Conservation (phyloP, 2,113 vertebrate genomes). For the Anarhynchus alexandrinus region DNA sequence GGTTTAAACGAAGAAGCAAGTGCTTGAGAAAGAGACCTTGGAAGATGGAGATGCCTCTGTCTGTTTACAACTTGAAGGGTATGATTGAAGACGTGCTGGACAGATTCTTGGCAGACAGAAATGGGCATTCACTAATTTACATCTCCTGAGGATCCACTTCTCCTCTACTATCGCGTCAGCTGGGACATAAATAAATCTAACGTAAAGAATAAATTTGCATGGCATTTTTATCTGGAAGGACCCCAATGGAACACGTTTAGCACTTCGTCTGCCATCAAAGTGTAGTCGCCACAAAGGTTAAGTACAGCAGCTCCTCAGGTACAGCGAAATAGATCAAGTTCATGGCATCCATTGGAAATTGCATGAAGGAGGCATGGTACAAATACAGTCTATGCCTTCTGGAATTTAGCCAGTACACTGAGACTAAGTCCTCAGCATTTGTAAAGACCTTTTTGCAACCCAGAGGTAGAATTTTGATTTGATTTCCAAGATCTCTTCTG, state of each 20-base stretch:
- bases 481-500: neutral
- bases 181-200: neutral
- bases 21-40: neutral
- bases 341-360: neutral
- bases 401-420: neutral
- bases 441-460: neutral
- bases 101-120: neutral
- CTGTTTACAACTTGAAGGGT: neutral
- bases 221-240: neutral
- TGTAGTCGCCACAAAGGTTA: accelerated
- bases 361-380: neutral
- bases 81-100: neutral
- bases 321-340: neutral
- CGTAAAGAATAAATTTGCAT: neutral
- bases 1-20: neutral
- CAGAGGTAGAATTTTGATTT: neutral
- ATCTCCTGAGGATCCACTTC: neutral
- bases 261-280: neutral
- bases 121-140: neutral
- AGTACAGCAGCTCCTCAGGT: neutral
- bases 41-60: neutral
- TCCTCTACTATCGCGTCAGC: neutral
- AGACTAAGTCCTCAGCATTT: neutral
- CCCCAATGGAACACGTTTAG: neutral
- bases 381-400: neutral